phyloP scores from a whole-genome alignment of 2,797 vertebrate genomes.

The Tamandua tetradactyla region DNA sequence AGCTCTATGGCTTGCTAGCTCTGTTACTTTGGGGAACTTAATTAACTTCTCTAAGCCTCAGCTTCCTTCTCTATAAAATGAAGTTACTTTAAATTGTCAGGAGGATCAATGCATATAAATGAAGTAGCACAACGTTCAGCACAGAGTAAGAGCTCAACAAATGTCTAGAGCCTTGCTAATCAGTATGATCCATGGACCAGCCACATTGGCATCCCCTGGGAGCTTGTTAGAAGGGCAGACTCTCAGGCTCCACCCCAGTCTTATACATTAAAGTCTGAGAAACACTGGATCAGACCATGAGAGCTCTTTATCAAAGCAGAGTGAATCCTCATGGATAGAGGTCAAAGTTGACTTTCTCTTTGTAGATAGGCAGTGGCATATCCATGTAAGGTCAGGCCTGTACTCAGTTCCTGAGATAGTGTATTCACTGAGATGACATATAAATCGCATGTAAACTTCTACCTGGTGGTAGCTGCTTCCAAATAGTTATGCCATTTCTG shows the following conservation, averaged over 20 bases:
- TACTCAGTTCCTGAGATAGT: constrained; percentile 26
- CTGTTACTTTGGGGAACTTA: constrained; percentile 25
- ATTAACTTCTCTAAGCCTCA: constrained; percentile 44
- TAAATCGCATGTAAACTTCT: constrained; percentile 25
- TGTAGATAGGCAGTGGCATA: neutral
- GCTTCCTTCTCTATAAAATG: constrained; percentile 44
- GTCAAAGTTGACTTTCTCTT: constrained; percentile 2
- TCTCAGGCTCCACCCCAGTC: neutral
- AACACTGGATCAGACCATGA: neutral
- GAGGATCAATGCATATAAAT: constrained; percentile 21
- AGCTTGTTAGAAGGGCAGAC: neutral
- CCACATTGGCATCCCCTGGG: neutral
- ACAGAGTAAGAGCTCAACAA: neutral
- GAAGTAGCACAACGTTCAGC: neutral
- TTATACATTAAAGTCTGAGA: neutral
- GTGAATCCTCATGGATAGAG: neutral
- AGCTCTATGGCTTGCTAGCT: neutral
- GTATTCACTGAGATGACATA: constrained; percentile 16
- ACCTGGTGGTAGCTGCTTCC: neutral
- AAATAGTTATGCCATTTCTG: neutral
- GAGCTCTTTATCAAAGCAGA: neutral
- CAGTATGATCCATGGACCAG: neutral
- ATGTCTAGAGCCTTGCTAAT: constrained; percentile 6
- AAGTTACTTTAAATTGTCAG: constrained; percentile 33
- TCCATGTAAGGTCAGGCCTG: neutral